Percentiles rank a stretch among this genome's conserved stretches.
These are phyloP conservation scores for Orchesella cincta DNA, from an alignment of 1,140 invertebrate species.

Conservation along the genomic window DNA sequence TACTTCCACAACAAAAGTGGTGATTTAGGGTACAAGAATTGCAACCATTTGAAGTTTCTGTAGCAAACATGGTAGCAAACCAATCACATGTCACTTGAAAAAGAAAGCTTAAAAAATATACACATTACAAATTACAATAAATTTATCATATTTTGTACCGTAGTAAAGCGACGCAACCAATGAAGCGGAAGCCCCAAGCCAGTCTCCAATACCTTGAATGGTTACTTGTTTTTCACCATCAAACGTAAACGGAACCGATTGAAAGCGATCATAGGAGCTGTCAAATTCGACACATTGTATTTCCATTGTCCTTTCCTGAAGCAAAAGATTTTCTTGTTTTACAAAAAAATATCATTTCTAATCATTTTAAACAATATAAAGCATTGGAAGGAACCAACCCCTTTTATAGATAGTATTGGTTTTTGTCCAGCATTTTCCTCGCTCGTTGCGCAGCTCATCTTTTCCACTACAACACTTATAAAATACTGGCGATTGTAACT, in stretches of 20 bases:
- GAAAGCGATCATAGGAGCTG: not conserved
- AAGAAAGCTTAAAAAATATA: too few species aligned
- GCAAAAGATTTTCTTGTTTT: too few species aligned
- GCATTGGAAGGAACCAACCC: too few species aligned
- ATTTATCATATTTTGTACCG: not conserved
- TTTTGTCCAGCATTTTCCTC: not conserved
- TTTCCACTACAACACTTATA: not conserved
- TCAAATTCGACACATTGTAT: not conserved
- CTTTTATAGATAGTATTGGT: not conserved
- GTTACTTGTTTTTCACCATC: not conserved
- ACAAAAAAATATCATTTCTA: too few species aligned
- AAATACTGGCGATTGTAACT: not conserved
- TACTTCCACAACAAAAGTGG: slow-evolving; percentile 10
- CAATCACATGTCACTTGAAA: too few species aligned
- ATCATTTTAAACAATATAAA: too few species aligned
- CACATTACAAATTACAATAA: not conserved
- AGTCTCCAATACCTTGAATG: not conserved
- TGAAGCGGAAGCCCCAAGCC: not conserved
- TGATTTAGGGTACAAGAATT: not conserved
- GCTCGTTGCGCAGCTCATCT: not conserved
- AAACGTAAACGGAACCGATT: not conserved
- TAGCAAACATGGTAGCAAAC: not conserved
- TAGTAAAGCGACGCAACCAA: not conserved
- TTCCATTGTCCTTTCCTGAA: too few species aligned
- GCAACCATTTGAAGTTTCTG: slow-evolving; percentile 1